A percentile compares a stretch with the other conserved stretches of the same genome.
Conservation (phyloP, 2,797 vertebrate genomes). For the Tiaroga cobitis region DNA sequence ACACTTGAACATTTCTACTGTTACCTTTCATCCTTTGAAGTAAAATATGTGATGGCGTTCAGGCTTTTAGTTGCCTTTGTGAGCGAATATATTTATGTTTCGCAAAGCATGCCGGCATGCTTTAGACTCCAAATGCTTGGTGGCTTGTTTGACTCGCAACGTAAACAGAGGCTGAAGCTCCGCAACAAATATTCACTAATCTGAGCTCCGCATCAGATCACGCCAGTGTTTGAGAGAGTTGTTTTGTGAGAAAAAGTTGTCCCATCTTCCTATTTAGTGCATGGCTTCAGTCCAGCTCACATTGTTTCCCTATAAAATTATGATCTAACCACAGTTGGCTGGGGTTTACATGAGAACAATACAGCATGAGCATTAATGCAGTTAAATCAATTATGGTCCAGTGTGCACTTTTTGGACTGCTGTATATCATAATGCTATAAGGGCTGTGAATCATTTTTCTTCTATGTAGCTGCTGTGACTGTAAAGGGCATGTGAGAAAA, state of each 20-base stretch:
- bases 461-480: neutral
- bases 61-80: slow-evolving; percentile 17
- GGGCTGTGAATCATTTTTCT: neutral
- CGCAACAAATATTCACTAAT: slow-evolving; percentile 54
- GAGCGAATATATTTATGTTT: slow-evolving; percentile 12
- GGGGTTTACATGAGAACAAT: slow-evolving; percentile 14
- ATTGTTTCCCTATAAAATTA: slow-evolving; percentile 16
- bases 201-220: slow-evolving; percentile 30
- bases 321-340: slow-evolving; percentile 6
- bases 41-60: slow-evolving; percentile 28
- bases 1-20: slow-evolving; percentile 34
- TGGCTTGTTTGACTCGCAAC: slow-evolving; percentile 30
- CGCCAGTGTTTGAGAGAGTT: slow-evolving; percentile 31
- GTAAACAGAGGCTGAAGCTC: slow-evolving; percentile 38
- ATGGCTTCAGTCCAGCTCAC: slow-evolving; percentile 22
- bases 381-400: neutral
- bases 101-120: neutral
- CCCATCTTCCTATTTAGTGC: slow-evolving; percentile 22
- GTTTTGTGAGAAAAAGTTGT: slow-evolving; percentile 30
- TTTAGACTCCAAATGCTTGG: neutral
- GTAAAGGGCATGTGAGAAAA: neutral
- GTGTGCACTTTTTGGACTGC: neutral
- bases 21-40: slow-evolving; percentile 29
- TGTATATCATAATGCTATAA: neutral
- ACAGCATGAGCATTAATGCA: neutral